Base-by-base conservation (phyloP, 2,113 vertebrate species). In the Plotosus lineatus region DNA sequence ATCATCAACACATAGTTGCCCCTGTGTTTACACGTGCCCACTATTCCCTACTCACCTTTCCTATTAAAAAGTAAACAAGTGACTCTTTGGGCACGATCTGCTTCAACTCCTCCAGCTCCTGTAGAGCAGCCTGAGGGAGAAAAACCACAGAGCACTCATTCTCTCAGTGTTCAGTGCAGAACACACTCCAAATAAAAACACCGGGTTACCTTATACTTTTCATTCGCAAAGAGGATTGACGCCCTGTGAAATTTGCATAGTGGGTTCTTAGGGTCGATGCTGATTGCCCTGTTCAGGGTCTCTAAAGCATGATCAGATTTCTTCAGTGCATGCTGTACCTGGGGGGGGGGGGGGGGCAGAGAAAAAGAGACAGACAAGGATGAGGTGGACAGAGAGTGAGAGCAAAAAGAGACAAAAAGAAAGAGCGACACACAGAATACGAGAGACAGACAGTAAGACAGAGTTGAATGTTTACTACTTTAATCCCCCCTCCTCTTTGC, bases 1-100 rank as follows among this genome's bases (percentile, higher is more conserved):
- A n/a, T n/a, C n/a, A n/a, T n/a, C n/a, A n/a, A 44, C 40, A 44
- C 40, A 15, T 26, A 38, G 1, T 14, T 28, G 15, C 8, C 26
- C 14, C 23, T 1, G 65, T 4, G 5, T 5, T 38, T 38, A 40
- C 50, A 4, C 31, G 3, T 33, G 3, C 0, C 6, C 9, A 26
- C 12, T 1, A 11, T 1, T 9, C 4, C 15, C 4, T 60, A 50
- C 74, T 90, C 93, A 99, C 98, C 97, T 99, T 99, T 94, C 97
- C 97, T 94, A 99, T 99, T 89, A 99, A 96, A 93, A 99, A 99
- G 93, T 99, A 99, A 93, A 99, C 97, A 87, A 99, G 94, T 83
- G 98, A 99, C 91, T 99, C 98, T 96, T 99, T 99, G 92, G 98
- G 98, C 90, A 99, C 98, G 51, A 99, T 99, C 90, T 99, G 97